These are phyloP conservation scores for Heliconius eleuchia DNA, from an alignment of 1,140 invertebrate genomes.

Conservation along the genomic window DNA sequence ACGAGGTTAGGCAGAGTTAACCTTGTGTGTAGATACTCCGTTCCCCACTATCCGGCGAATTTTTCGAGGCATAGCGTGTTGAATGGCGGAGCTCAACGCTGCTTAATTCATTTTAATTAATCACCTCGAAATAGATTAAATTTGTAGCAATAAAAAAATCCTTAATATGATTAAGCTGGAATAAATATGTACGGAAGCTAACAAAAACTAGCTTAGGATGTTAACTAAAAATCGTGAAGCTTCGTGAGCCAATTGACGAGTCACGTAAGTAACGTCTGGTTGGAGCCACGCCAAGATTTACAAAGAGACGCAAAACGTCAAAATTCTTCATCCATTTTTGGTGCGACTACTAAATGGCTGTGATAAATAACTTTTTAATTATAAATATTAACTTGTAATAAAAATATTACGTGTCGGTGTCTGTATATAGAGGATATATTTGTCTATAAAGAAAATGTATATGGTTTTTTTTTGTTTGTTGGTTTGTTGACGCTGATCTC, in stretches of 20 bases:
- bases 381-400: not conserved
- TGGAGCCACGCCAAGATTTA: constrained; percentile 5
- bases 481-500: no score
- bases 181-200: not conserved
- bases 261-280: constrained; percentile 8
- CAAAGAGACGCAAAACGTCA: not conserved
- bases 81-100: no score
- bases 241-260: constrained; percentile 3
- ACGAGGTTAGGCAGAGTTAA: no score
- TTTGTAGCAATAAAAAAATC: no score
- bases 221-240: not conserved
- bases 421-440: not conserved
- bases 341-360: not conserved
- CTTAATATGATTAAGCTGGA: not conserved
- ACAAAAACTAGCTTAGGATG: not conserved
- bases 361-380: not conserved
- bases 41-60: no score
- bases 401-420: not conserved
- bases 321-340: not conserved
- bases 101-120: no score
- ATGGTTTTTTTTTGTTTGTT: no score
- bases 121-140: no score
- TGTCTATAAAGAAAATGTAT: not conserved
- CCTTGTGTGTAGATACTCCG: no score
- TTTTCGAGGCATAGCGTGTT: no score